Evolutionary conservation across 2,113 vertebrate genomes (phyloP).

Genomic region (Thunnus maccoyii): DNA sequence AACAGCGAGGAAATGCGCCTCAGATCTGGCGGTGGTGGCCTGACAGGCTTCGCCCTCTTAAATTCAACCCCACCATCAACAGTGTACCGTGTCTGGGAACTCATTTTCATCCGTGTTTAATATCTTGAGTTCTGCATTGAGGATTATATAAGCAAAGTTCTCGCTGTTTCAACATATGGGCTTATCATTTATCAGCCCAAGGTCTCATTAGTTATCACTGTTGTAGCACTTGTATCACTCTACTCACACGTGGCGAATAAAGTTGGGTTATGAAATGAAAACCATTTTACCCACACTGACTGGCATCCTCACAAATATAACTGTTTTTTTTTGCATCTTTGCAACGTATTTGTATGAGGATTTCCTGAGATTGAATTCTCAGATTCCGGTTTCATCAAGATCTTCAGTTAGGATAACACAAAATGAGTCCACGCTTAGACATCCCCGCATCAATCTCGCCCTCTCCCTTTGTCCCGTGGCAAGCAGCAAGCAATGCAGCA

Average conservation of each 20-base stretch:
- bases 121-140: slow-evolving; percentile 24
- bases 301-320: not conserved
- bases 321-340: slow-evolving; percentile 28
- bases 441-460: slow-evolving; percentile 36
- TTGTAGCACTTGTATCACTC: slow-evolving; percentile 41
- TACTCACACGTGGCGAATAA: slow-evolving; percentile 31
- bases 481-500: slow-evolving; percentile 24
- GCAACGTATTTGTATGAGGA: not conserved
- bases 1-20: not conserved
- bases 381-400: slow-evolving; percentile 29
- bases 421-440: slow-evolving; percentile 52
- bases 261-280: slow-evolving; percentile 11
- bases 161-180: slow-evolving; percentile 38
- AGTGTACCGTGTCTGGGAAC: slow-evolving; percentile 19
- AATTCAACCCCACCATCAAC: not conserved
- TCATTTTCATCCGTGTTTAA: slow-evolving; percentile 16
- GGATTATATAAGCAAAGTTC: slow-evolving; percentile 20
- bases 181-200: slow-evolving; percentile 54
- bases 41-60: not conserved
- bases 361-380: slow-evolving; percentile 28
- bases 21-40: not conserved
- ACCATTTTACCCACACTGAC: slow-evolving; percentile 1
- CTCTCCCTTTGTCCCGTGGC: slow-evolving; percentile 43
- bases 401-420: slow-evolving; percentile 36
- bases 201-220: slow-evolving; percentile 46